A percentile compares a stretch with the other conserved stretches of the same genome.
phyloP scores from a whole-genome alignment of 2,113 vertebrate genomes.

The Colistium nudipinnis region DNA sequence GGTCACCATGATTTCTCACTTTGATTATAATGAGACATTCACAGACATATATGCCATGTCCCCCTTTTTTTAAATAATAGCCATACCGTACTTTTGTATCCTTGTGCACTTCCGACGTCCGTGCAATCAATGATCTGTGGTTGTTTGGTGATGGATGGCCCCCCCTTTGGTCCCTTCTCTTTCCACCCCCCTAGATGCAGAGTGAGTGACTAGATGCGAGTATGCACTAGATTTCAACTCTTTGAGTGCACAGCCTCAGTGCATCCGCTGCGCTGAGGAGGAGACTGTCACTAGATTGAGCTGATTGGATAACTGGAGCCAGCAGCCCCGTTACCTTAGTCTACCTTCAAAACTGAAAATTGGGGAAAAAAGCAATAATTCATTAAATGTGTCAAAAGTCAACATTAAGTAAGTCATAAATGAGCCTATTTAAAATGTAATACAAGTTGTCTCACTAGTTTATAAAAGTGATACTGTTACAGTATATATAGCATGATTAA shows the following conservation, averaged over 20 bases:
- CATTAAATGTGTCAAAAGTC: neutral
- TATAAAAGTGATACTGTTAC: neutral
- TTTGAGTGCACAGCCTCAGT: slow-evolving; percentile 54
- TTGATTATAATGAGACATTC: slow-evolving; percentile 7
- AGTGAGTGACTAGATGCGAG: slow-evolving; percentile 79
- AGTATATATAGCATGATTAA: neutral
- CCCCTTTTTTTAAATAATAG: slow-evolving; percentile 3
- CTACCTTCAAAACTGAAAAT: too few species aligned
- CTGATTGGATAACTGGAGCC: slow-evolving; percentile 54
- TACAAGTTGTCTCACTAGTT: neutral
- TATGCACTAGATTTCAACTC: too few species aligned
- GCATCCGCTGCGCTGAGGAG: too few species aligned
- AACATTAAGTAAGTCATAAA: neutral
- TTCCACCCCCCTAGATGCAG: slow-evolving; percentile 80
- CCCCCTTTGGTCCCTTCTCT: slow-evolving; percentile 62
- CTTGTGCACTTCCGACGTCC: slow-evolving; percentile 34
- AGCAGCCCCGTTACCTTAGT: too few species aligned
- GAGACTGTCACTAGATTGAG: too few species aligned
- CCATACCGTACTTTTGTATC: slow-evolving; percentile 14
- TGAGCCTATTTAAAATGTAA: neutral
- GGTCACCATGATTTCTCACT: slow-evolving; percentile 16
- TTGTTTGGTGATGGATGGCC: slow-evolving; percentile 60
- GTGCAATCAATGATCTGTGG: slow-evolving; percentile 34
- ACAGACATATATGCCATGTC: slow-evolving; percentile 7
- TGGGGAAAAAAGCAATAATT: too few species aligned